A percentile compares a stretch with the other conserved stretches of the same genome.
Evolutionary conservation across 1,140 invertebrate species (phyloP).

Genomic region (Bombus terrestris): DNA sequence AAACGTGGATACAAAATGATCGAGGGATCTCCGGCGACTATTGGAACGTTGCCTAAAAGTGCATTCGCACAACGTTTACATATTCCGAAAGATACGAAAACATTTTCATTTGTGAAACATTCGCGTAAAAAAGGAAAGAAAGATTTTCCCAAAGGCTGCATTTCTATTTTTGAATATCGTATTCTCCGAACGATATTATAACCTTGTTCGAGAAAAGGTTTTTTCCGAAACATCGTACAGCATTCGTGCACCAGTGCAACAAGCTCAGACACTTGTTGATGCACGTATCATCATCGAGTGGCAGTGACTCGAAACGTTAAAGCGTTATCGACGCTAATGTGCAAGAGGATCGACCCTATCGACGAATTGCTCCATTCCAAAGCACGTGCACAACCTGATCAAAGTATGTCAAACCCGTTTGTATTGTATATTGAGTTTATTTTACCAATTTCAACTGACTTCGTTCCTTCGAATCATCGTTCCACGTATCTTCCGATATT

Average conservation of each 20-base stretch:
- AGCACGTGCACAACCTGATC: constrained; percentile 37
- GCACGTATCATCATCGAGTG: background rate
- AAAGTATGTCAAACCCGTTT: background rate
- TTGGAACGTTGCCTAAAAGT: constrained; percentile 48
- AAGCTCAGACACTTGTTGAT: constrained; percentile 47
- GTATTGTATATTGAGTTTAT: background rate
- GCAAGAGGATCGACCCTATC: constrained; percentile 22
- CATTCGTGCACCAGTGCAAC: background rate
- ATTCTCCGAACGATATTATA: background rate
- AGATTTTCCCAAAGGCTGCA: background rate
- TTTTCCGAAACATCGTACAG: background rate
- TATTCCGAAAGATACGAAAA: constrained; percentile 25
- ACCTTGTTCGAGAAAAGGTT: no score
- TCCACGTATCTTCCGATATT: background rate
- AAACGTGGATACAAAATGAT: background rate
- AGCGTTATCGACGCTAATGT: constrained; percentile 13
- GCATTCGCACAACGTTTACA: constrained; percentile 53
- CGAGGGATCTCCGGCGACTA: constrained; percentile 19
- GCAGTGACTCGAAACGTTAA: background rate
- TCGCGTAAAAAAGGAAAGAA: background rate
- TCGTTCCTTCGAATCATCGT: no score
- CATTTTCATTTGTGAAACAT: constrained; percentile 7
- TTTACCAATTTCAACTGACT: background rate
- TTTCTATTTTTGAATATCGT: background rate
- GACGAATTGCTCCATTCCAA: background rate